phyloP scores from a whole-genome alignment of 2,888 invertebrate genomes.

The Luperina nickerlii region DNA sequence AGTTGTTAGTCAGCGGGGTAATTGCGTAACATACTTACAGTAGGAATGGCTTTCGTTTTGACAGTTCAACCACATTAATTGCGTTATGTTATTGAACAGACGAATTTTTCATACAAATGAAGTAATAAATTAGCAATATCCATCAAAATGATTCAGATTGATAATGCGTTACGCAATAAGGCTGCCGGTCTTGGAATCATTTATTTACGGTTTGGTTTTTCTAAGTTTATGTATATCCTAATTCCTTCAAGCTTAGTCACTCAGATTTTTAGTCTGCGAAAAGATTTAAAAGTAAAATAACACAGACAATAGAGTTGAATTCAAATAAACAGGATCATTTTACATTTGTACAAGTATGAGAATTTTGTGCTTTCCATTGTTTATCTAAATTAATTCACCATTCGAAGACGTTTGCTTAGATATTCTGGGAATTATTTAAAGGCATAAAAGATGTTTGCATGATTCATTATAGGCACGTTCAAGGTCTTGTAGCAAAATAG shows the following conservation, averaged over 20 bases:
- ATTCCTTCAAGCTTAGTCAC: not conserved
- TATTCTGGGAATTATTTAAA: constrained; percentile 2
- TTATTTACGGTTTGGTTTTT: not conserved
- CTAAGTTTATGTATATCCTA: not conserved
- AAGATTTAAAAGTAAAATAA: constrained; percentile 26
- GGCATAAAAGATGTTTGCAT: not conserved
- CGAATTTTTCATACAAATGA: no score
- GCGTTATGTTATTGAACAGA: no score
- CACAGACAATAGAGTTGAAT: constrained; percentile 33
- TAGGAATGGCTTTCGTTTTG: no score
- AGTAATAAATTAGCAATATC: no score
- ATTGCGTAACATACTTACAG: no score
- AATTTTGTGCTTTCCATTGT: constrained; percentile 41
- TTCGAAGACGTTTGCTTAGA: constrained; percentile 1
- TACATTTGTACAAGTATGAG: constrained; percentile 17
- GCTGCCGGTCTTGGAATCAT: not conserved
- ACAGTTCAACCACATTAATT: no score
- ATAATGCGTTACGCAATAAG: no score
- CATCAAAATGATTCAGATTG: no score
- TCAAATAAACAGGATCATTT: constrained; percentile 26
- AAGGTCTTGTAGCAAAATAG: not conserved
- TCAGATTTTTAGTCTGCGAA: constrained; percentile 28
- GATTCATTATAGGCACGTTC: not conserved
- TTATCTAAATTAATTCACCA: constrained; percentile 29
- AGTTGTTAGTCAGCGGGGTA: no score